phyloP scores from a whole-genome alignment of 2,113 vertebrate species.

The Burhinus bistriatus region DNA sequence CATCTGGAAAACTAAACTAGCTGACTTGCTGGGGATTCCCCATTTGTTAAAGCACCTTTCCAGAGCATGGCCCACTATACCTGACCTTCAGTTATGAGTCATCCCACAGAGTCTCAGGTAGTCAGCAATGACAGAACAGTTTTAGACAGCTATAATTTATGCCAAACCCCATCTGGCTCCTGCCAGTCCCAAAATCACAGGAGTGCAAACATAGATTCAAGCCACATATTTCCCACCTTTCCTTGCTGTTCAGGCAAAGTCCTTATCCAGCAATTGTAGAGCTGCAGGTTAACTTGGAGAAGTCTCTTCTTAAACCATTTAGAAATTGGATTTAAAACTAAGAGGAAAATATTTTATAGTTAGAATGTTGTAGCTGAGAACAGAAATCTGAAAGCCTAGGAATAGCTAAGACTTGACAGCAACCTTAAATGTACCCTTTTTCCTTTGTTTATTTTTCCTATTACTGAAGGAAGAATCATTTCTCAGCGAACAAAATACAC shows the following conservation, averaged over 20 bases:
- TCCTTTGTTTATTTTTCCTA: conserved; percentile 20
- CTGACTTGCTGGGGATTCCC: not conserved
- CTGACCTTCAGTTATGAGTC: not conserved
- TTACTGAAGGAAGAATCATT: conserved; percentile 37
- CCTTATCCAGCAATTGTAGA: not conserved
- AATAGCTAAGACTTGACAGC: not conserved
- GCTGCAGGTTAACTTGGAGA: not conserved
- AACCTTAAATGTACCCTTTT: not conserved
- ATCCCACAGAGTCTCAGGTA: not conserved
- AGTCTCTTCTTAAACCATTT: not conserved
- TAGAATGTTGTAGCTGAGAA: not conserved
- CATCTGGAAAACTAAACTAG: not conserved
- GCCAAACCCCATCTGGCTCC: not conserved
- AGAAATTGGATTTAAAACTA: not conserved
- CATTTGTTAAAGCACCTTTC: not conserved
- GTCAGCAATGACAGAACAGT: not conserved
- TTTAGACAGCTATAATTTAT: not conserved
- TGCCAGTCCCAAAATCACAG: not conserved
- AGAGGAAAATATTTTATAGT: not conserved
- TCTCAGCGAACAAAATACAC: conserved; percentile 30
- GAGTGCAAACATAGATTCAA: not conserved
- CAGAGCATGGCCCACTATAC: not conserved
- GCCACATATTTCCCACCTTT: not conserved
- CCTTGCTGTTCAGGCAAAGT: not conserved
- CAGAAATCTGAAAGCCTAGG: not conserved